phyloP scores from a whole-genome alignment of 2,888 invertebrate genomes.

The Archips crataeganus region DNA sequence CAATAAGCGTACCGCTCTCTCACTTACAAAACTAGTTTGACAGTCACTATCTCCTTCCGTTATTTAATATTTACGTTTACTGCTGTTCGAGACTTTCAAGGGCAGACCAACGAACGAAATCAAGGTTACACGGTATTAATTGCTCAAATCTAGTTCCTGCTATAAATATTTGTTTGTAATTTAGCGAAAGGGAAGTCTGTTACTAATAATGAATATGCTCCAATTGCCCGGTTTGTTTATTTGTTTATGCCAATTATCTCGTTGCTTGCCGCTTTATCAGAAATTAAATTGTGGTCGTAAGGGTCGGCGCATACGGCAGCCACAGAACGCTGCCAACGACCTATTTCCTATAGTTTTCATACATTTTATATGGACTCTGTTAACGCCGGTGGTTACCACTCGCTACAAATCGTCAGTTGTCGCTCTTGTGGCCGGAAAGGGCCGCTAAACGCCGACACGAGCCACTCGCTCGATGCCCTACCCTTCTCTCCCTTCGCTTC shows the following conservation, averaged over 20 bases:
- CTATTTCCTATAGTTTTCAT: no score
- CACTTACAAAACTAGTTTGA: conserved; percentile 7
- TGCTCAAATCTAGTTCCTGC: background rate
- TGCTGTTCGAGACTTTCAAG: conserved; percentile 3
- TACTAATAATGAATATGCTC: background rate
- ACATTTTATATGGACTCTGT: no score
- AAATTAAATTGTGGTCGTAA: background rate
- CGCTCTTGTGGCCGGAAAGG: no score
- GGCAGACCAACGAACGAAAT: conserved; percentile 1
- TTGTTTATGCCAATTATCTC: conserved; percentile 2
- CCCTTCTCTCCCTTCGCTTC: no score
- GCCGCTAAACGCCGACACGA: no score
- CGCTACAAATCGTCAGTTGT: no score
- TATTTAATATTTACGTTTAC: conserved; percentile 2
- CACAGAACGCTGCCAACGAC: no score
- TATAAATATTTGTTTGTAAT: background rate
- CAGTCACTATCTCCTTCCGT: conserved; percentile 5
- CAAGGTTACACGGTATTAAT: conserved; percentile 5
- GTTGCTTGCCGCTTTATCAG: background rate
- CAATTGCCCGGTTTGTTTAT: background rate
- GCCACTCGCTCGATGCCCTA: no score
- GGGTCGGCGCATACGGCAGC: no score
- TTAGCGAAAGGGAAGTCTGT: background rate
- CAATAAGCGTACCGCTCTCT: background rate
- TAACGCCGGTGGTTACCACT: no score